Evolutionary conservation across 2,888 invertebrate genomes (phyloP), one percentile per base, ranked within the genome.

Genomic region (Eupithecia insigniata): DNA sequence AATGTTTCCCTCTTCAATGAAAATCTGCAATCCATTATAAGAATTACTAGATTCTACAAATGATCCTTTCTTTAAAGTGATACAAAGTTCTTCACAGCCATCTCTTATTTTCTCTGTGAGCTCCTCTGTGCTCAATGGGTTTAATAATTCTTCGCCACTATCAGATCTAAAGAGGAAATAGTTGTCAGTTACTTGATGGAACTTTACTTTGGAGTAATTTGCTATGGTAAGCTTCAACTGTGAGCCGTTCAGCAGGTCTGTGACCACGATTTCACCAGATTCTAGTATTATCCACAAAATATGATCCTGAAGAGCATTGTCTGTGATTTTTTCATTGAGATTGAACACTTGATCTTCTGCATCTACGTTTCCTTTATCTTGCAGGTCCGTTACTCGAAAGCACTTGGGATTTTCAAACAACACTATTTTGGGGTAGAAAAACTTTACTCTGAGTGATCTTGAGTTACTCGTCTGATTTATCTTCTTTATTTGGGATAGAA

Each of bases 261-360:
- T 82, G n/a, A 89, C 83, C 16, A 82, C 73, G 28, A 93, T 80
- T 77, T 89, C 84, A 55, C 87, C 89, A 14, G 90, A 88, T 74
- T 85, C 84, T 26, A 91, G 80, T 64, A 88, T 79, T 36, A 92
- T 70, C 92, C 92, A 93, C 14, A 94, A 75, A 70, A 87, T 81
- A 61, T 87, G 79, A 28, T 89, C 85, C 67, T 87, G 83, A 18
- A 90, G 74, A 62, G 81, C 76, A 73, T 83, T 84, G 76, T 89
- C 87, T 30, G 79, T 71, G 51, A 93, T 86, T 76, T 87, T 86
- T 46, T 84, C 78, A 46, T 87, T 82, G 68, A 89, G 84, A 55
- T 78, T 74, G 72, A 80, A 84, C 10, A 67, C 51, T 70, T 67
- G 58, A 28, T 74, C 71, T 58, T 68, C 46, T n/a, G n/a, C n/a